A percentile compares a stretch with the other conserved stretches of the same genome.
phyloP scores from a whole-genome alignment of 2,113 vertebrate species.

The Calidris pygmaea region DNA sequence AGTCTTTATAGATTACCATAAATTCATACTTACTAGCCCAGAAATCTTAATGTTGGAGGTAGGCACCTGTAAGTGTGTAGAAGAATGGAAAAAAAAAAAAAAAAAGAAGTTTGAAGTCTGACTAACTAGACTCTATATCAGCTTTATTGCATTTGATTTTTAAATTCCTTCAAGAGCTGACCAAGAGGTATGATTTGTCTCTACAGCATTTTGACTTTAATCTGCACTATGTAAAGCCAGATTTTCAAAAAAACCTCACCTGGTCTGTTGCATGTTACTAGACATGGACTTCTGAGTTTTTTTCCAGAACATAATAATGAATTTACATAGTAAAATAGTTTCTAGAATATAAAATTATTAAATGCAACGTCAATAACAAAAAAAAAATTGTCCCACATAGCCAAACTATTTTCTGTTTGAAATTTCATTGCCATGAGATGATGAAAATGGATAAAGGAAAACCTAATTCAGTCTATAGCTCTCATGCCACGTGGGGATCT shows the following conservation, averaged over 20 bases:
- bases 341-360: not conserved
- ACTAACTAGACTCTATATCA: not conserved
- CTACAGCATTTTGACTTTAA: not conserved
- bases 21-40: not conserved
- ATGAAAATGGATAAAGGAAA: not conserved
- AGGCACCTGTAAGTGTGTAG: not conserved
- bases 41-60: not conserved
- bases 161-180: not conserved
- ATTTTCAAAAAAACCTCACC: not conserved
- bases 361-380: not conserved
- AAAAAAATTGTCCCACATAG: not conserved
- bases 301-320: not conserved
- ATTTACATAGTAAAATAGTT: not conserved
- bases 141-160: not conserved
- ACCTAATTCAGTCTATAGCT: not conserved
- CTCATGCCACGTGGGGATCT: not conserved
- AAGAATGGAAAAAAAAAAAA: not conserved
- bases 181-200: not conserved
- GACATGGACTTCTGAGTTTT: not conserved
- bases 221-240: not conserved
- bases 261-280: not conserved
- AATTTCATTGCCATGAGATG: not conserved
- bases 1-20: not conserved
- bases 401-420: not conserved
- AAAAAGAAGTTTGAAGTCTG: not conserved